phyloP scores from a whole-genome alignment of 2,113 vertebrate genomes.

The Silurus asotus region DNA sequence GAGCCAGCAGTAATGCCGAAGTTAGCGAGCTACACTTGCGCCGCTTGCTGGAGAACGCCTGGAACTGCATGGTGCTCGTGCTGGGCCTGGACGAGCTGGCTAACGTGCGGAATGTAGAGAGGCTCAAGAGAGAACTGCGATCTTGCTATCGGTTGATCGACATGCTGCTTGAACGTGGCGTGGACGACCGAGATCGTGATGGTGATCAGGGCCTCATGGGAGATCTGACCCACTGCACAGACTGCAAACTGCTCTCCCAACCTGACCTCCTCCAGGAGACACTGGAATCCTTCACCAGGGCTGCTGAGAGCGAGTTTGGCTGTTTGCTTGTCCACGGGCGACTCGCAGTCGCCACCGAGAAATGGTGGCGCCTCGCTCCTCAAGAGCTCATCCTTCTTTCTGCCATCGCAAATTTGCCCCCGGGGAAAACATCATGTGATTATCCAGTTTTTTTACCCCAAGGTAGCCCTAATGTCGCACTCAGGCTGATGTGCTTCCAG shows the following conservation, averaged over 20 bases:
- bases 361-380: constrained; percentile 85
- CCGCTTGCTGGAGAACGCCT: constrained; percentile 83
- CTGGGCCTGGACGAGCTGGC: constrained; percentile 84
- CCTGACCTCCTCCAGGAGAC: constrained; percentile 75
- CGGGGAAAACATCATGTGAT: constrained; percentile 77
- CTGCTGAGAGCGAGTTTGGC: constrained; percentile 78
- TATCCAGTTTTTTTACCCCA: constrained; percentile 88
- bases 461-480: constrained; percentile 86
- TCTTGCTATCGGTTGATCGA: constrained; percentile 85
- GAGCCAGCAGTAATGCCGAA: constrained; percentile 72
- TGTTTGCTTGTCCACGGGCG: constrained; percentile 77
- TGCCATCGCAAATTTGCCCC: constrained; percentile 73
- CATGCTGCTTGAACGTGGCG: constrained; percentile 73
- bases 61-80: constrained; percentile 87
- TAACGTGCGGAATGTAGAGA: constrained; percentile 82
- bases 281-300: constrained; percentile 75
- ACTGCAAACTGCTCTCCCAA: constrained; percentile 77
- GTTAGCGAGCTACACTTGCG: constrained; percentile 70
- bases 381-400: constrained; percentile 83
- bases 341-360: constrained; percentile 79
- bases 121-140: constrained; percentile 85
- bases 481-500: constrained; percentile 83
- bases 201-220: constrained; percentile 72
- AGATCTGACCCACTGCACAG: constrained; percentile 83
- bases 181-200: constrained; percentile 30